Percentiles rank a stretch among this genome's conserved stretches.
Conservation (phyloP, 1,140 invertebrate genomes). For the Phymorhynchus buccinoides region DNA sequence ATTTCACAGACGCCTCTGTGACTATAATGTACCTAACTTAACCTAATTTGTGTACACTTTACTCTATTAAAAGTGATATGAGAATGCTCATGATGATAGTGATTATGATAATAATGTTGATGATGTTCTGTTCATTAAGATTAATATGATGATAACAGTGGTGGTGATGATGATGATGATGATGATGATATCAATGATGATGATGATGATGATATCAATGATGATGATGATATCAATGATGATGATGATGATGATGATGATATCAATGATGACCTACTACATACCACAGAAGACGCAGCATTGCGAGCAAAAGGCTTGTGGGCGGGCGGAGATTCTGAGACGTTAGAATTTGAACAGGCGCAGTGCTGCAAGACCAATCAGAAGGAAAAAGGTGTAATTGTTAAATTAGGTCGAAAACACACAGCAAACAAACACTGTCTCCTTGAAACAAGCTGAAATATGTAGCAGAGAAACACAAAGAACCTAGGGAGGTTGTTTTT, state of each 20-base stretch:
- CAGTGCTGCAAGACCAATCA: slow-evolving; percentile 42
- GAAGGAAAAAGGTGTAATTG: background rate
- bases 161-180: background rate
- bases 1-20: too few species aligned
- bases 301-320: slow-evolving; percentile 39
- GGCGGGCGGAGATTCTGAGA: slow-evolving; percentile 43
- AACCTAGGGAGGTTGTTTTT: too few species aligned
- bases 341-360: slow-evolving; percentile 45
- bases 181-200: background rate
- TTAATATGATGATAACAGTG: background rate
- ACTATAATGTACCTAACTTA: too few species aligned
- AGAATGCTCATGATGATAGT: background rate
- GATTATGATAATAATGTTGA: background rate
- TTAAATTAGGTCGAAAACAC: background rate
- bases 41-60: background rate
- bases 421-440: too few species aligned
- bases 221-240: background rate
- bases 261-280: slow-evolving; percentile 1
- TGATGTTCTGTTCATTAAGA: background rate
- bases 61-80: too few species aligned
- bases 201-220: background rate
- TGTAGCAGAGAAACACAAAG: background rate
- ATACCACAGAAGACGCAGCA: slow-evolving; percentile 24
- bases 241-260: background rate
- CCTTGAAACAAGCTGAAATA: background rate